Conservation (phyloP, 2,113 vertebrate species). For the Notarius quadriscutis region DNA sequence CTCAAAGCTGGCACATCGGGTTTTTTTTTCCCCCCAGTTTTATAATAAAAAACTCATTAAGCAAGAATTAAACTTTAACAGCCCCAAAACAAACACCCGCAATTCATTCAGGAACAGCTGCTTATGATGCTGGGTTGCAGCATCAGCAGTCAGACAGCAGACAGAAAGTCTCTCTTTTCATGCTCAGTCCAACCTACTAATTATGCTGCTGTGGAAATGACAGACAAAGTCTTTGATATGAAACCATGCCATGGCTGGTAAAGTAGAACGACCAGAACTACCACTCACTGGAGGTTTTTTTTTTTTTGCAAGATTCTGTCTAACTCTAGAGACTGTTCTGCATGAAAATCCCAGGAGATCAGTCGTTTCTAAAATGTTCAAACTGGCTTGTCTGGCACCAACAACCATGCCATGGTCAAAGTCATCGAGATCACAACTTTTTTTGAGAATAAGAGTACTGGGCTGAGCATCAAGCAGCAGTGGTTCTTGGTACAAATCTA, state of each 20-base stretch:
- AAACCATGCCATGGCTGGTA: neutral
- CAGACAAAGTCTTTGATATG: neutral
- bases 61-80: neutral
- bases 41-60: conserved; percentile 6
- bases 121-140: conserved; percentile 1
- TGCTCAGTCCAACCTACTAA: conserved; percentile 13
- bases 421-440: neutral
- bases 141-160: neutral
- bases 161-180: neutral
- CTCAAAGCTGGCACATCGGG: neutral
- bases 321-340: neutral
- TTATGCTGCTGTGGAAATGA: neutral
- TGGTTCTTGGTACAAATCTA: neutral
- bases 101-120: neutral
- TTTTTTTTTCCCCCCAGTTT: neutral
- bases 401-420: neutral
- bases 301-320: neutral
- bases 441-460: neutral
- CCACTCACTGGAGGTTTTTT: neutral
- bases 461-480: neutral
- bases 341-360: neutral
- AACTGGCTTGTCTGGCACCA: neutral
- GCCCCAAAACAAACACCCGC: neutral
- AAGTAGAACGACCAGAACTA: neutral
- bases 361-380: neutral